A percentile compares a stretch with the other conserved stretches of the same genome.
Evolutionary conservation across 2,797 vertebrate genomes (phyloP).

Genomic region (Vespertilio murinus): DNA sequence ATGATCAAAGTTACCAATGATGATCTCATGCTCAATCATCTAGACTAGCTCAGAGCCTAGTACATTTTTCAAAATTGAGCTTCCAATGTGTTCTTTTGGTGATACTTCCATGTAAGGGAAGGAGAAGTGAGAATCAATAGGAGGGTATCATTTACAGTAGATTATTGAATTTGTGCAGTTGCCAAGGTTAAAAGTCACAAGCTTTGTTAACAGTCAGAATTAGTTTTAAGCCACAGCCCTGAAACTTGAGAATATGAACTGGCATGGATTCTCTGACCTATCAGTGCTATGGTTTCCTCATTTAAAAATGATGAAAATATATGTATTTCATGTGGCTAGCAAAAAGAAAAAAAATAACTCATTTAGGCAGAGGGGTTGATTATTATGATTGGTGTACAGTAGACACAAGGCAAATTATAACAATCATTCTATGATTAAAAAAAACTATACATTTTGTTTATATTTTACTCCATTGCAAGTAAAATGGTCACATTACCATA

Average conservation of each 20-base stretch:
- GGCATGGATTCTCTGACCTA: background rate
- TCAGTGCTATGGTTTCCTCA: background rate
- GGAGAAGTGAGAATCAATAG: background rate
- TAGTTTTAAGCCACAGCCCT: background rate
- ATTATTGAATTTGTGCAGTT: background rate
- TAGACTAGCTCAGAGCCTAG: background rate
- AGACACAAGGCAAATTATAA: background rate
- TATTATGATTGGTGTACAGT: background rate
- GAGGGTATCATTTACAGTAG: background rate
- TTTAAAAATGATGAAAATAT: background rate
- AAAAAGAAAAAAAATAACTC: background rate
- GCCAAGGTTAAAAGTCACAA: background rate
- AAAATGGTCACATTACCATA: background rate
- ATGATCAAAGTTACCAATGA: background rate
- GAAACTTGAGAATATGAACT: background rate
- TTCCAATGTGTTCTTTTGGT: slow-evolving; percentile 36
- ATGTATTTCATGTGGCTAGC: background rate
- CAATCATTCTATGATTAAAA: background rate
- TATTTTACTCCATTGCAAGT: background rate
- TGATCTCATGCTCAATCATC: background rate
- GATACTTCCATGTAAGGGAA: background rate
- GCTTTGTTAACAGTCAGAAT: background rate
- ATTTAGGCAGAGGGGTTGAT: background rate
- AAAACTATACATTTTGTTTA: background rate
- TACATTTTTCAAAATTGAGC: background rate